phyloP scores from a whole-genome alignment of 1,140 invertebrate species.

The Homalodisca vitripennis region DNA sequence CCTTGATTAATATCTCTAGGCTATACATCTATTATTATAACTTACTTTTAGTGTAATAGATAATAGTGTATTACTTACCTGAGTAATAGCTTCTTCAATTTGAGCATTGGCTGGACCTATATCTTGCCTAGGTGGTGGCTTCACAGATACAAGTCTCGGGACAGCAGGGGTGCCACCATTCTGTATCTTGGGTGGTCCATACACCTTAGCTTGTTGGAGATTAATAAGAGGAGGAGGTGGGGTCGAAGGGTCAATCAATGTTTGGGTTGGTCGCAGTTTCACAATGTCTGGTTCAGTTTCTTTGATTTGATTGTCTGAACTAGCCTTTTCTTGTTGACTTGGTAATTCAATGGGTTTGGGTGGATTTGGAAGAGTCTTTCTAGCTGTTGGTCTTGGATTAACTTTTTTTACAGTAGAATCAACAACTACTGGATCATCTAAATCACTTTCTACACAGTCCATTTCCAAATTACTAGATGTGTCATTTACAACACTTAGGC shows the following conservation, averaged over 20 bases:
- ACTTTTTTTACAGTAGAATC: neutral
- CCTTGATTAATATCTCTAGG: too few relatives aligned
- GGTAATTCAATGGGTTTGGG: neutral
- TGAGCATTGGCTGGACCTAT: neutral
- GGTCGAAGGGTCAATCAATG: too few relatives aligned
- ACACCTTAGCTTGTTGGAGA: too few relatives aligned
- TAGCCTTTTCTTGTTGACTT: too few relatives aligned
- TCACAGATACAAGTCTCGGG: neutral
- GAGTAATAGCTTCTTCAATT: neutral
- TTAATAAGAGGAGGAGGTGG: too few relatives aligned
- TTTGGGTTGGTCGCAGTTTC: too few relatives aligned
- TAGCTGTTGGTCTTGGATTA: constrained; percentile 29
- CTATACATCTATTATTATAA: too few relatives aligned
- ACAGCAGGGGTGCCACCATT: neutral
- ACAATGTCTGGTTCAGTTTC: too few relatives aligned
- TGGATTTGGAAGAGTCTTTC: constrained; percentile 37
- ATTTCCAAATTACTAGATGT: neutral
- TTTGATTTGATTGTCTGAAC: too few relatives aligned
- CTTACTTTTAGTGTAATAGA: too few relatives aligned
- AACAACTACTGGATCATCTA: constrained; percentile 5
- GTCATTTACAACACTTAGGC: constrained; percentile 34
- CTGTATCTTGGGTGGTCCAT: too few relatives aligned
- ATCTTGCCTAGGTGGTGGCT: neutral
- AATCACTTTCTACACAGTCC: constrained; percentile 27
- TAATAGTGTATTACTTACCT: too few relatives aligned